Percentiles rank a stretch among this genome's conserved stretches.
phyloP scores from a whole-genome alignment of 2,797 vertebrate genomes.

The Pampus argenteus region DNA sequence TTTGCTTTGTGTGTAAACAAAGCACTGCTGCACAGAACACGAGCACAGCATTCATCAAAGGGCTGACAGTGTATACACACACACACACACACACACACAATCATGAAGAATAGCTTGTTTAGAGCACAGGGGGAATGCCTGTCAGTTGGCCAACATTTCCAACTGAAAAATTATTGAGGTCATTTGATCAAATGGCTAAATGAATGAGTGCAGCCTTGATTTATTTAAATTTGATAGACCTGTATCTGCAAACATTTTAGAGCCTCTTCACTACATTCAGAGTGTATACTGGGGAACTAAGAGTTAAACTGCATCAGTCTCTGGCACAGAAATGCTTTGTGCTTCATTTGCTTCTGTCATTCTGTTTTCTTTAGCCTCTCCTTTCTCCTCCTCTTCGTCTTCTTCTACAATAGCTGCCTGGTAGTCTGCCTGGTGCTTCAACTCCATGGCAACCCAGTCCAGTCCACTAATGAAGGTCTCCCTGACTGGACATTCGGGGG shows the following conservation, averaged over 20 bases:
- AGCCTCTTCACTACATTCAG: neutral
- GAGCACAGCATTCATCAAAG: conserved; percentile 32
- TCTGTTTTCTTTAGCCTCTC: conserved; percentile 24
- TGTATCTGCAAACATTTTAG: neutral
- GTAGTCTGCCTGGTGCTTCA: conserved; percentile 62
- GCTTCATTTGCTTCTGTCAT: conserved; percentile 43
- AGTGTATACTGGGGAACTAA: neutral
- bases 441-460: conserved; percentile 73
- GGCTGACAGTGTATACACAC: conserved; percentile 6
- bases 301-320: conserved; percentile 45
- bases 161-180: conserved; percentile 30
- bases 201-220: conserved; percentile 23
- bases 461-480: conserved; percentile 37
- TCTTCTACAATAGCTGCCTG: conserved; percentile 64
- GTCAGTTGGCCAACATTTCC: conserved; percentile 6
- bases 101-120: neutral
- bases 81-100: neutral
- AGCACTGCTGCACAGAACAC: conserved; percentile 7
- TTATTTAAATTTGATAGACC: neutral
- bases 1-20: conserved; percentile 39
- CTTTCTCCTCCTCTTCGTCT: conserved; percentile 39
- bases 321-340: conserved; percentile 51
- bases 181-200: conserved; percentile 24
- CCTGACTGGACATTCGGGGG: conserved; percentile 36
- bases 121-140: neutral